phyloP scores from a whole-genome alignment of 2,888 invertebrate species.

The Syrista parreyssii region DNA sequence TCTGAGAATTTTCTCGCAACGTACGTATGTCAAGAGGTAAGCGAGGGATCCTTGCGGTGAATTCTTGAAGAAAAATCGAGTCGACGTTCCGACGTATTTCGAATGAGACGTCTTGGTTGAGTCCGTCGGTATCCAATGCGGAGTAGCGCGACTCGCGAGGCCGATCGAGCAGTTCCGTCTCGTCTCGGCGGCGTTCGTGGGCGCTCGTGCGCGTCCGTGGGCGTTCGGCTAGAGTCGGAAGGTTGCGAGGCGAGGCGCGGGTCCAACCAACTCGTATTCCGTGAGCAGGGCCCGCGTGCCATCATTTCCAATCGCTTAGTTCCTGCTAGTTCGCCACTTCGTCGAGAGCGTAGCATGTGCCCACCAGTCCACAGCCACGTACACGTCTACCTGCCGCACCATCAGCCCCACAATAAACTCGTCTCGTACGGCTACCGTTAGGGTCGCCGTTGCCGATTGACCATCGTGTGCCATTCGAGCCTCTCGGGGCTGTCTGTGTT shows the following conservation, averaged over 20 bases:
- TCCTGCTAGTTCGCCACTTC: slow-evolving; percentile 34
- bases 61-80: too few relatives aligned
- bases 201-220: background rate
- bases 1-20: too few relatives aligned
- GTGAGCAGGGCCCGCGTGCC: background rate
- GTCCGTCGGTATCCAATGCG: background rate
- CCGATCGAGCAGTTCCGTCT: background rate
- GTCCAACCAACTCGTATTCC: background rate
- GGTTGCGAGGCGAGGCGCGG: slow-evolving; percentile 8
- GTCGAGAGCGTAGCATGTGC: slow-evolving; percentile 58
- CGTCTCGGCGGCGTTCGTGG: background rate
- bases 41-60: too few relatives aligned
- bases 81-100: too few relatives aligned
- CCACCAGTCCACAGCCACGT: slow-evolving; percentile 53
- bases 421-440: slow-evolving; percentile 62
- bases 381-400: slow-evolving; percentile 53
- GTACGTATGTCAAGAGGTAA: too few relatives aligned
- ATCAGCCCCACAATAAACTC: slow-evolving; percentile 56
- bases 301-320: slow-evolving; percentile 24
- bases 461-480: background rate
- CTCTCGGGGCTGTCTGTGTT: slow-evolving; percentile 6
- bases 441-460: slow-evolving; percentile 19
- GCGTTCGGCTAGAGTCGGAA: background rate
- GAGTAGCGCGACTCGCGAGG: background rate
- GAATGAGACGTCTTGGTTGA: too few relatives aligned